Evolutionary conservation across 2,888 invertebrate species (phyloP).

Genomic region (Nezara viridula): DNA sequence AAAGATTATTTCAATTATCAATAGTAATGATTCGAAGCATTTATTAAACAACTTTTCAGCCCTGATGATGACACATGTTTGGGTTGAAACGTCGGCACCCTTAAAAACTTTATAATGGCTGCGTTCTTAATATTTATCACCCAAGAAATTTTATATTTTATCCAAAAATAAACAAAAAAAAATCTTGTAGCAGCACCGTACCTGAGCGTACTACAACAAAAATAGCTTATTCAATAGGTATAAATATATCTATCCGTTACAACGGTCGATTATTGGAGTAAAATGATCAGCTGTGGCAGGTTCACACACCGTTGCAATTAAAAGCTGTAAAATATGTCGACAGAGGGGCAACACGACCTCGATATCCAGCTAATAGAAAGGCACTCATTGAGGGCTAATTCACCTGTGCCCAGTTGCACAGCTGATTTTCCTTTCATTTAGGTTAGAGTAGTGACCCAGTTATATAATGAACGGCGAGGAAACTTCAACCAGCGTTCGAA

Average conservation of each 20-base stretch:
- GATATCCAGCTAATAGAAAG: conserved; percentile 7
- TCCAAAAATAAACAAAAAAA: no score
- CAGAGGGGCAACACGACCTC: conserved; percentile 19
- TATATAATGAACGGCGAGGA: conserved; percentile 19
- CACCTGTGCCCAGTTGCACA: conserved; percentile 27
- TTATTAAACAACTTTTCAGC: no score
- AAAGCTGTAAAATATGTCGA: conserved; percentile 27
- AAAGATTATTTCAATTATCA: no score
- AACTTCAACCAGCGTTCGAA: conserved; percentile 16
- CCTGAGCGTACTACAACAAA: no score
- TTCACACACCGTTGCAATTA: not conserved
- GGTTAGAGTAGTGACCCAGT: conserved; percentile 30
- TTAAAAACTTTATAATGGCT: no score
- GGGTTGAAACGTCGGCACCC: no score
- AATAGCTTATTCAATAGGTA: no score
- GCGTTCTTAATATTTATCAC: no score
- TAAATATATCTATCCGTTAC: not conserved
- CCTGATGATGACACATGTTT: no score
- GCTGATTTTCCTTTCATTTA: conserved; percentile 34
- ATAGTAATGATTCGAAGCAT: no score
- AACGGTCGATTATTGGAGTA: not conserved
- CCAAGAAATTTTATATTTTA: no score
- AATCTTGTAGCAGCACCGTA: no score
- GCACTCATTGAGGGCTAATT: not conserved
- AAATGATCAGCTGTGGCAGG: not conserved